Conservation (phyloP, 2,888 invertebrate genomes). For the Eupithecia subumbrata region DNA sequence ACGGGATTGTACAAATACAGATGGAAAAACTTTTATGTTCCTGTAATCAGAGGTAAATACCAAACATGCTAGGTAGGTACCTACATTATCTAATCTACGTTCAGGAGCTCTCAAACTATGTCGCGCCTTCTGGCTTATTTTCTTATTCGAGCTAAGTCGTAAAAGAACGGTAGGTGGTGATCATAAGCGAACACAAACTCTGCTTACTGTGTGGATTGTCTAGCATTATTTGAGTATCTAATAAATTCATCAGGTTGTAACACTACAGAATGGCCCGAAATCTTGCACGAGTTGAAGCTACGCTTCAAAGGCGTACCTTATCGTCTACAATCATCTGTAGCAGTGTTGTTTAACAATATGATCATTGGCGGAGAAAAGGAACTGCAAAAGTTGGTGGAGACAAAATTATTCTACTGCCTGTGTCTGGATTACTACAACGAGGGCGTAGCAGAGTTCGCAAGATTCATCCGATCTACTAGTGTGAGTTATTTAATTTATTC, state of each 20-base stretch:
- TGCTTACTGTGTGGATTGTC: background rate
- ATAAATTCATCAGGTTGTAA: constrained; percentile 59
- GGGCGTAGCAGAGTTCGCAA: constrained; percentile 68
- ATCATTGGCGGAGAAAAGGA: constrained; percentile 82
- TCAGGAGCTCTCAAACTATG: background rate
- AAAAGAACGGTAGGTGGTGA: background rate
- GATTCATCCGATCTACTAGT: constrained; percentile 70
- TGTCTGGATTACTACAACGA: constrained; percentile 75
- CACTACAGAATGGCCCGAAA: constrained; percentile 70
- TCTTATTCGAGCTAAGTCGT: background rate
- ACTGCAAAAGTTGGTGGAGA: constrained; percentile 70
- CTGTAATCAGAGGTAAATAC: background rate
- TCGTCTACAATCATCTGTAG: constrained; percentile 73
- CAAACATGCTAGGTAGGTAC: too few relatives aligned
- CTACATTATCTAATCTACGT: too few relatives aligned
- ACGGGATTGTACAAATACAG: constrained; percentile 68
- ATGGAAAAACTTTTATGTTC: constrained; percentile 60
- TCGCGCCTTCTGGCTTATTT: background rate
- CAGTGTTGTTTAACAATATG: constrained; percentile 76
- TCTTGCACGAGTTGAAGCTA: constrained; percentile 66
- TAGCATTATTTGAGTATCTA: too few relatives aligned
- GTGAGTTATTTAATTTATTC: constrained; percentile 54
- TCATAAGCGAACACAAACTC: background rate
- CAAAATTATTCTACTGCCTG: constrained; percentile 74
- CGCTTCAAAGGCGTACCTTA: constrained; percentile 76